Conservation (phyloP, 2,888 invertebrate species). For the Bembecia ichneumoniformis region DNA sequence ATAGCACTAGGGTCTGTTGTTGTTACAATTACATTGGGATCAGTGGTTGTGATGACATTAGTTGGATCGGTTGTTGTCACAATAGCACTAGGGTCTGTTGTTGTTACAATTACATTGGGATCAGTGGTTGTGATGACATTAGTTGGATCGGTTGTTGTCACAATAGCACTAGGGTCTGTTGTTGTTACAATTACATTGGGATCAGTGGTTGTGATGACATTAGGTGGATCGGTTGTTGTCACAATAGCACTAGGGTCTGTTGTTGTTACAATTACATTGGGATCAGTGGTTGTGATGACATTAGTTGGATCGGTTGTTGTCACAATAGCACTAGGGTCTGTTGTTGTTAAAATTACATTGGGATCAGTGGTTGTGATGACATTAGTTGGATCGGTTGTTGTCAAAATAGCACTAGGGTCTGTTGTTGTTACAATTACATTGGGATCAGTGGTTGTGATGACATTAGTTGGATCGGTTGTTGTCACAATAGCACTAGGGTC, state of each 20-base stretch:
- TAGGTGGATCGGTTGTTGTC: slow-evolving; percentile 2
- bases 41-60: slow-evolving; percentile 1
- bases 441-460: neutral
- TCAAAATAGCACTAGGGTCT: slow-evolving; percentile 3
- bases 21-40: slow-evolving; percentile 1
- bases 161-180: slow-evolving; percentile 3
- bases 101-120: slow-evolving; percentile 3
- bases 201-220: slow-evolving; percentile 1
- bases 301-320: slow-evolving; percentile 2
- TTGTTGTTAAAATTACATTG: neutral
- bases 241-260: slow-evolving; percentile 4
- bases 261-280: slow-evolving; percentile 1
- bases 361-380: neutral
- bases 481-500: slow-evolving; percentile 4
- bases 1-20: slow-evolving; percentile 5
- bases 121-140: slow-evolving; percentile 2
- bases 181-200: slow-evolving; percentile 3
- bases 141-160: slow-evolving; percentile 1
- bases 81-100: slow-evolving; percentile 1
- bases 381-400: slow-evolving; percentile 1
- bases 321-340: neutral
- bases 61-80: slow-evolving; percentile 1
- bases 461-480: too few species aligned
- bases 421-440: too few species aligned
- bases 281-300: slow-evolving; percentile 2